A percentile compares a stretch with the other conserved stretches of the same genome.
phyloP scores from a whole-genome alignment of 2,797 vertebrate genomes.

The Telmatherina bonti region DNA sequence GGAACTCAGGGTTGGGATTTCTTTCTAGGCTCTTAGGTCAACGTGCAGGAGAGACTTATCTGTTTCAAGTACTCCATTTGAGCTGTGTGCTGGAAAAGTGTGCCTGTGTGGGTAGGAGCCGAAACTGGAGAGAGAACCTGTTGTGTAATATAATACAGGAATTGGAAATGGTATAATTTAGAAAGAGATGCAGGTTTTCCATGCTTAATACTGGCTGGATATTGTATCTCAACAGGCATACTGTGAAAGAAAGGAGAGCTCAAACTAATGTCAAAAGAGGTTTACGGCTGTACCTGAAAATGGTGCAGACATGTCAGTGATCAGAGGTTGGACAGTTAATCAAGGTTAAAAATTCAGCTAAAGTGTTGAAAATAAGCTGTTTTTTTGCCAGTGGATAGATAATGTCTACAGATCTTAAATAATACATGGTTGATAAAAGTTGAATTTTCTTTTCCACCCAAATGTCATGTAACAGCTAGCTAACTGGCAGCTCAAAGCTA shows the following conservation, averaged over 20 bases:
- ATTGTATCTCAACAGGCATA: too few relatives aligned
- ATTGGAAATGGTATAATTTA: conserved; percentile 33
- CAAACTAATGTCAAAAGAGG: neutral
- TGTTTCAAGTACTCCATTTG: conserved; percentile 58
- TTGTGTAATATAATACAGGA: conserved; percentile 36
- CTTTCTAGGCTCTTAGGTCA: conserved; percentile 64
- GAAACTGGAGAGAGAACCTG: conserved; percentile 5
- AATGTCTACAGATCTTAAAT: too few relatives aligned
- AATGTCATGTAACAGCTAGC: too few relatives aligned
- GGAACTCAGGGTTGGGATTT: conserved; percentile 43
- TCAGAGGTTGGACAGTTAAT: too few relatives aligned
- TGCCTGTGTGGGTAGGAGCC: conserved; percentile 28
- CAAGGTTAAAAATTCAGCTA: too few relatives aligned
- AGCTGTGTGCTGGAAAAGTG: conserved; percentile 52
- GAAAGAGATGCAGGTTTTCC: conserved; percentile 13
- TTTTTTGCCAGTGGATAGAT: too few relatives aligned
- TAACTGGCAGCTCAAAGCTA: too few relatives aligned
- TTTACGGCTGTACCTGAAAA: too few relatives aligned
- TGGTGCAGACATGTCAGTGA: too few relatives aligned
- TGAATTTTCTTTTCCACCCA: too few relatives aligned
- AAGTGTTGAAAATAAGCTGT: too few relatives aligned
- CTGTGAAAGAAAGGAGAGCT: neutral
- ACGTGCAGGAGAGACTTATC: conserved; percentile 60
- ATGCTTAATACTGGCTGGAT: neutral
- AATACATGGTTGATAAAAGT: too few relatives aligned